Percentiles rank a stretch among this genome's conserved stretches.
phyloP scores from a whole-genome alignment of 2,888 invertebrate genomes.

The Lampropteryx suffumata region DNA sequence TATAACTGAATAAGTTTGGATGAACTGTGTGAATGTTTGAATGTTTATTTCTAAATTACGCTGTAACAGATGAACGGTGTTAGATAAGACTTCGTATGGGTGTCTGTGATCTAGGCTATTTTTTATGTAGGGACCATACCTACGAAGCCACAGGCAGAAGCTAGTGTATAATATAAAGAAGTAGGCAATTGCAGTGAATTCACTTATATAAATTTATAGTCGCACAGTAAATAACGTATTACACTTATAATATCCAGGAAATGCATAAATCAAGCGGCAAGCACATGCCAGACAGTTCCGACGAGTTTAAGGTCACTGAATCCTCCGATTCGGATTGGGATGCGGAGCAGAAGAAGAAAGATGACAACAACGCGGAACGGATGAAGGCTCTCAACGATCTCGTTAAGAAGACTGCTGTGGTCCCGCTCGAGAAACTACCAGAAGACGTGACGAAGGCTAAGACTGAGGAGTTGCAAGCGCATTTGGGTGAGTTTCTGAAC shows the following conservation, averaged over 20 bases:
- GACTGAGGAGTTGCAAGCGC: constrained; percentile 63
- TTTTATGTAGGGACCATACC: no score
- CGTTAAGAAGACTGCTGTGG: constrained; percentile 66
- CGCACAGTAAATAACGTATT: not conserved
- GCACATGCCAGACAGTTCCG: constrained; percentile 79
- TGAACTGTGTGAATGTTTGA: no score
- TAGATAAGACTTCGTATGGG: no score
- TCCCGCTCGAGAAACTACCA: constrained; percentile 69
- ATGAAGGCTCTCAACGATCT: constrained; percentile 56
- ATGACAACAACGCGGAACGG: constrained; percentile 56
- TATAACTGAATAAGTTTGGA: no score
- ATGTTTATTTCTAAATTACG: no score
- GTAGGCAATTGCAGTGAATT: no score
- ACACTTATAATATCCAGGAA: constrained; percentile 53
- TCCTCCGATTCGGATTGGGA: constrained; percentile 59
- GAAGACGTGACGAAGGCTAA: constrained; percentile 67
- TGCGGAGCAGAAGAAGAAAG: constrained; percentile 59
- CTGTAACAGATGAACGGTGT: no score
- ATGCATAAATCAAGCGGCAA: constrained; percentile 80
- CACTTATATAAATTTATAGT: no score
- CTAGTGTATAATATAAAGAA: no score
- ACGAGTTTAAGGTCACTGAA: constrained; percentile 72
- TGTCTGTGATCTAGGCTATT: no score
- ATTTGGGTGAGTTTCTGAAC: constrained; percentile 48
- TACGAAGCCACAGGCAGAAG: no score